Conservation (phyloP, 2,113 vertebrate genomes). For the Tragelaphus imberbis region DNA sequence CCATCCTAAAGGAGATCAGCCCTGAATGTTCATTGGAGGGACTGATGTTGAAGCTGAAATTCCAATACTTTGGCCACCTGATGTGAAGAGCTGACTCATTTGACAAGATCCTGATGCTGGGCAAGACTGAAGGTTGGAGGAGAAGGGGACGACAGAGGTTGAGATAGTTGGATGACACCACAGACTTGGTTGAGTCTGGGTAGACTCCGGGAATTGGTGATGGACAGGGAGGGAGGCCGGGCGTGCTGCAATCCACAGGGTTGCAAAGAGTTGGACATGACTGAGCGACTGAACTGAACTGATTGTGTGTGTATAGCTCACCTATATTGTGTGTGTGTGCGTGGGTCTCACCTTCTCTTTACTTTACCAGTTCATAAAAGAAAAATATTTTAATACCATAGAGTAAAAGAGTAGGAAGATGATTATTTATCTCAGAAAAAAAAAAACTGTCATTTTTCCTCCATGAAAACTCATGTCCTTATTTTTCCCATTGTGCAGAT, state of each 20-base stretch:
- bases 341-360: background rate
- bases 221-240: background rate
- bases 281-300: background rate
- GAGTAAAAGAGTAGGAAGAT: background rate
- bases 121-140: background rate
- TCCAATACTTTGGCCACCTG: background rate
- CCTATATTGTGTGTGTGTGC: background rate
- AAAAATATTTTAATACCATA: background rate
- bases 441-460: background rate
- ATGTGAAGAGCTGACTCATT: background rate
- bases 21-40: background rate
- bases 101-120: background rate
- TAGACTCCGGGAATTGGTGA: background rate
- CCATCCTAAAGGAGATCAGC: background rate
- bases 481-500: background rate
- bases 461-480: background rate
- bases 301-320: background rate
- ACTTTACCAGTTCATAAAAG: background rate
- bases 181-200: background rate
- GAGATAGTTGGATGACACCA: background rate
- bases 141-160: background rate
- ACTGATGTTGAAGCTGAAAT: background rate
- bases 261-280: background rate
- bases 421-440: background rate
- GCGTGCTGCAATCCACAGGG: accelerated